Evolutionary conservation across 2,113 vertebrate species (phyloP).

Genomic region (Engystomops pustulosus): DNA sequence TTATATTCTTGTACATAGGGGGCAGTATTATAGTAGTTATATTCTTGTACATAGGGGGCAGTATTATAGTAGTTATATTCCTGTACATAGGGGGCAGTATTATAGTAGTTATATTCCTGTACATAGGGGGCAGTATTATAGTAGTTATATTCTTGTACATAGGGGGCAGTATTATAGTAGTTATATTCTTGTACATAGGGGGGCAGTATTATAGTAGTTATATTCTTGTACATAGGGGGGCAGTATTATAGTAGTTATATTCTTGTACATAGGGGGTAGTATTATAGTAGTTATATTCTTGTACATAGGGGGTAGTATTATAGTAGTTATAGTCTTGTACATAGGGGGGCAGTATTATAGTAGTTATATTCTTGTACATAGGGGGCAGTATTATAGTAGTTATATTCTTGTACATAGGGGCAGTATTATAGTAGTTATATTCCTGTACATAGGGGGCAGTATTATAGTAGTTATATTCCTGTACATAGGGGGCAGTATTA

Average conservation of each 20-base stretch:
- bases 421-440: slow-evolving; percentile 8
- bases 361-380: slow-evolving; percentile 21
- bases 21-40: slow-evolving; percentile 10
- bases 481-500: neutral
- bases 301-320: slow-evolving; percentile 3
- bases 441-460: slow-evolving; percentile 3
- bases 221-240: slow-evolving; percentile 1
- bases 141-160: slow-evolving; percentile 15
- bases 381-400: slow-evolving; percentile 9
- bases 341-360: slow-evolving; percentile 21
- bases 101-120: slow-evolving; percentile 18
- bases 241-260: slow-evolving; percentile 23
- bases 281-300: slow-evolving; percentile 27
- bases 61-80: slow-evolving; percentile 16
- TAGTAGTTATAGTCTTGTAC: slow-evolving; percentile 15
- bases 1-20: slow-evolving; percentile 14
- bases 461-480: slow-evolving; percentile 2
- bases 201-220: slow-evolving; percentile 10
- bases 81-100: neutral
- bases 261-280: slow-evolving; percentile 3
- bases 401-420: slow-evolving; percentile 9
- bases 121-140: neutral
- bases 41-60: slow-evolving; percentile 1
- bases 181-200: slow-evolving; percentile 3
- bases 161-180: slow-evolving; percentile 3